phyloP scores from a whole-genome alignment of 2,888 invertebrate genomes.

The Oligia latruncula region DNA sequence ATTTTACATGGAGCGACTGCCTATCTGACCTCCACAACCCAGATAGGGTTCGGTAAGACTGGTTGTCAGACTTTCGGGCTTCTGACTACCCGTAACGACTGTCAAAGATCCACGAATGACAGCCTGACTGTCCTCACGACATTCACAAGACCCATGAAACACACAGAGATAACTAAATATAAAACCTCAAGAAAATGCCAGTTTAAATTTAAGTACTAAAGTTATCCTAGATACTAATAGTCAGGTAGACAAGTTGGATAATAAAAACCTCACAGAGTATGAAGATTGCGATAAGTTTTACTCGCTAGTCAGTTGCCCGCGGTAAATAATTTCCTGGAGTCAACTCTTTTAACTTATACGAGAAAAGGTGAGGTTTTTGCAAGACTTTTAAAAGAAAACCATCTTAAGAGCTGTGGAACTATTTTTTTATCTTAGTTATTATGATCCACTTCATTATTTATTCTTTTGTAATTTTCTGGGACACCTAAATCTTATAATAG shows the following conservation, averaged over 20 bases:
- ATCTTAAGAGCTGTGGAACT: slow-evolving; percentile 4
- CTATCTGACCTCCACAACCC: no score
- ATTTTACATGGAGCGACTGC: no score
- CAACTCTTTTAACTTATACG: slow-evolving; percentile 45
- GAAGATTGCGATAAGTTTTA: slow-evolving; percentile 52
- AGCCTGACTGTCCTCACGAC: not conserved
- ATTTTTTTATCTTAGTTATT: slow-evolving; percentile 1
- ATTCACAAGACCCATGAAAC: not conserved
- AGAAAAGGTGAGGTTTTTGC: slow-evolving; percentile 31
- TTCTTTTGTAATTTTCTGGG: not conserved
- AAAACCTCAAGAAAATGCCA: not conserved
- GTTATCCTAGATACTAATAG: slow-evolving; percentile 30
- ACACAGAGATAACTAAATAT: not conserved
- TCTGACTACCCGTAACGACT: no score
- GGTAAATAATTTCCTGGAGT: slow-evolving; percentile 52
- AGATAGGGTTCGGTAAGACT: no score
- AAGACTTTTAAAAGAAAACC: slow-evolving; percentile 23
- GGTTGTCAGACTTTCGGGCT: no score
- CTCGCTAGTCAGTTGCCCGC: slow-evolving; percentile 44
- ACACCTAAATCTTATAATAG: not conserved
- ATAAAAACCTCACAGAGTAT: slow-evolving; percentile 47
- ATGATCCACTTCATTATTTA: not conserved
- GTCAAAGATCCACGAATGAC: no score
- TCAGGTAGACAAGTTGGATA: slow-evolving; percentile 42
- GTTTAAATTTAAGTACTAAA: slow-evolving; percentile 29